Base-by-base conservation (phyloP, 2,888 invertebrate genomes). In the Polymixis flavicincta region DNA sequence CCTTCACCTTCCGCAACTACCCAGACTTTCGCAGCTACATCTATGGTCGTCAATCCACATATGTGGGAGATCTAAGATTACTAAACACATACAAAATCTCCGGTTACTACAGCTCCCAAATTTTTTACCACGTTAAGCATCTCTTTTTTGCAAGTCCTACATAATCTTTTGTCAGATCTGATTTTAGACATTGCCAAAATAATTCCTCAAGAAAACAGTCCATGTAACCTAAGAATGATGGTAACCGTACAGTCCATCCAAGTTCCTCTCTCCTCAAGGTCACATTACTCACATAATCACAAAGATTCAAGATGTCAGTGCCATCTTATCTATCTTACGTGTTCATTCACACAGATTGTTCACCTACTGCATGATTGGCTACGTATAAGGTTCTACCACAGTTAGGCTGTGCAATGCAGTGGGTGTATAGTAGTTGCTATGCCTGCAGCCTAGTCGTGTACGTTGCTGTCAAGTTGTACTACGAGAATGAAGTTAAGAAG, bases 401-500 rank as follows among this genome's bases (percentile, higher is more conserved):
- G 42, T 66, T 42, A 83, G 77, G 74, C 75, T 48, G 54, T 65
- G 75, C 7, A 22, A 95, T 94, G 94, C 90, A 92, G 86, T 95
- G 94, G 94, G 61, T 95, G 55, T 86, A 90, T 68, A 91, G 90
- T 68, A 88, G 92, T 83, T 94, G 92, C 74, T 95, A 94, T 89
- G 95, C 92, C 19, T 92, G 93, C 50, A 92, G 92, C 76, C 69
- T 96, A 72, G 89, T 96, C 78, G 76, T 95, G 68, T 95, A 93
- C 75, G 83, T 95, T n/a, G 72, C 90, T 50, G 89, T 91, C 9
- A 95, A 90, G 86, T 89, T 88, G 64, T 95, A 95, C 82, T 96
- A 90, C 87, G 92, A 95, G 82, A 92, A 96, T 96, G 96, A 95
- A 92, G 85, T 91, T 92, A 92, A 89, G 84, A 91, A 90, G 77